Evolutionary conservation across 2,797 vertebrate species (phyloP).

Genomic region (Typhlichthys subterraneus): DNA sequence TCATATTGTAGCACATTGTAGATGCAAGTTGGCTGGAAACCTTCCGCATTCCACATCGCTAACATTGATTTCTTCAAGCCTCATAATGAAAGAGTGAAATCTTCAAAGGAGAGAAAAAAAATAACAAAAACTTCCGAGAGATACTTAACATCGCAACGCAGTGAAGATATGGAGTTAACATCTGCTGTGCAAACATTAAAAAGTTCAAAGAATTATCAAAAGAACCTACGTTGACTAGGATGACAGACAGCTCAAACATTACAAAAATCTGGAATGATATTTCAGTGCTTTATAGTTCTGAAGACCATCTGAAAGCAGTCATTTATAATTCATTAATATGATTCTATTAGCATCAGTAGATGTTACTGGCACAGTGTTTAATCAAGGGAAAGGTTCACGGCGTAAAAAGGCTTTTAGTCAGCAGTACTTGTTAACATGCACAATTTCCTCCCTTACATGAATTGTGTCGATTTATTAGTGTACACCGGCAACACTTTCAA

Average conservation of each 20-base stretch:
- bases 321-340: constrained; percentile 1
- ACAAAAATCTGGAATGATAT: neutral
- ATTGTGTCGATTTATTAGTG: constrained; percentile 20
- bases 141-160: constrained; percentile 22
- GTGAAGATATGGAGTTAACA: constrained; percentile 27
- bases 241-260: neutral
- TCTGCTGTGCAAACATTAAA: constrained; percentile 33
- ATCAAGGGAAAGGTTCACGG: neutral
- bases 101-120: constrained; percentile 28
- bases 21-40: neutral
- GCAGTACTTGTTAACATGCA: constrained; percentile 16
- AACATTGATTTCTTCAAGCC: constrained; percentile 15
- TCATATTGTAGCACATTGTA: neutral
- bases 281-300: neutral
- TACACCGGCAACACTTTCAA: constrained; percentile 9
- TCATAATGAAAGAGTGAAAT: constrained; percentile 2
- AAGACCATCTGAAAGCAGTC: constrained; percentile 1
- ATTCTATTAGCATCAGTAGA: constrained; percentile 4
- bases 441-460: constrained; percentile 23
- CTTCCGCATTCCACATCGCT: neutral
- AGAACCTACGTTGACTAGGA: neutral
- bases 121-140: constrained; percentile 6
- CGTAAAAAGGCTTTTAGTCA: constrained; percentile 6
- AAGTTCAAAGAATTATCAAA: constrained; percentile 17
- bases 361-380: neutral